These are phyloP conservation scores for Anthopleura sola DNA, from an alignment of 64 coral and sea anemone genomes.

Conservation along the genomic window DNA sequence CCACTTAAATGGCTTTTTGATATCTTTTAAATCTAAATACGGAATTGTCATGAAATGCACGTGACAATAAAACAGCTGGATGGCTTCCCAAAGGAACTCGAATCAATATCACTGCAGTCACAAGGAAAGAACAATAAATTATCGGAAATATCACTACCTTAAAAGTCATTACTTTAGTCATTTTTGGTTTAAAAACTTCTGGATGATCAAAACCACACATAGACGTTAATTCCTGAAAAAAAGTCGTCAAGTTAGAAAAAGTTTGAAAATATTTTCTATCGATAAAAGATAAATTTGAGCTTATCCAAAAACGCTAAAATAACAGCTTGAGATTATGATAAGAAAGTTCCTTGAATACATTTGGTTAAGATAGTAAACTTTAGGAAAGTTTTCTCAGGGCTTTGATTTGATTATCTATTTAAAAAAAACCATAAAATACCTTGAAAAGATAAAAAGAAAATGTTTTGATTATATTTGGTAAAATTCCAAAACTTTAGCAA, in stretches of 20 bases:
- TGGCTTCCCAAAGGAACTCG: slow-evolving; percentile 8
- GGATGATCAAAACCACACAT: neutral
- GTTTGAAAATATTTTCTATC: too few relatives aligned
- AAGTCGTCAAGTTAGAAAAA: too few relatives aligned
- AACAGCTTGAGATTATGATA: too few relatives aligned
- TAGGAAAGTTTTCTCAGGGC: too few relatives aligned
- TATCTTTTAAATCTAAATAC: slow-evolving; percentile 13
- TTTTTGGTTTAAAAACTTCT: neutral
- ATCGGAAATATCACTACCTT: neutral
- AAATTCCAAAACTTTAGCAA: neutral
- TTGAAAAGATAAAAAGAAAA: neutral
- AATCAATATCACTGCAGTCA: neutral
- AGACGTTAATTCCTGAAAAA: neutral
- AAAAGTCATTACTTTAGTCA: neutral
- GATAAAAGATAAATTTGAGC: neutral
- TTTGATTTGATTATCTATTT: too few relatives aligned
- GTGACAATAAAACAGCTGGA: neutral
- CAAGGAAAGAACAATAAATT: neutral
- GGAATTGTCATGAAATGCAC: neutral
- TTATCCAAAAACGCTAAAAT: neutral
- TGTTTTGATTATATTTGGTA: neutral
- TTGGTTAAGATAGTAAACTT: too few relatives aligned
- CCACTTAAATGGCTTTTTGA: neutral
- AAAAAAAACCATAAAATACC: too few relatives aligned
- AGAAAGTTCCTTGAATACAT: too few relatives aligned